Conservation (phyloP, 2,797 vertebrate genomes). For the Lepidocolaptes lacrymiger region DNA sequence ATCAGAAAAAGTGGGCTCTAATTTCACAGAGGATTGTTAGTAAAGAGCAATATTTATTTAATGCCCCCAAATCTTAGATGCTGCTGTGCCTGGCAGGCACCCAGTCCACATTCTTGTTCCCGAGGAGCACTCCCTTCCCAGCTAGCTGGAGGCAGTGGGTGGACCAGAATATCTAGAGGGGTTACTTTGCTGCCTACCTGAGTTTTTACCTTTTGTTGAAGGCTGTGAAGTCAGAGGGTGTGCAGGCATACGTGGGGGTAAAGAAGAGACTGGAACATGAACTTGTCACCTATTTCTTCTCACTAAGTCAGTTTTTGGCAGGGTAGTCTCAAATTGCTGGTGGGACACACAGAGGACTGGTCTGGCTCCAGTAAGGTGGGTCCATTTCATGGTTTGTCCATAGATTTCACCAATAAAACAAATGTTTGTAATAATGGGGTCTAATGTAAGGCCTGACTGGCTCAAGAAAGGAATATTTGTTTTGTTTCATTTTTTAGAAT, state of each 20-base stretch:
- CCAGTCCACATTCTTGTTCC: neutral
- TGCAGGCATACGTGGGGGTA: neutral
- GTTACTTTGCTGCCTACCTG: neutral
- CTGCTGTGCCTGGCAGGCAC: neutral
- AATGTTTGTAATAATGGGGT: neutral
- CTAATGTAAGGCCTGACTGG: neutral
- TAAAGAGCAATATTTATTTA: neutral
- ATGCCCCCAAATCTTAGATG: neutral
- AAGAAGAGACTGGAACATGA: neutral
- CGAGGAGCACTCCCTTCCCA: neutral
- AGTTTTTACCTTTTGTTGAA: neutral
- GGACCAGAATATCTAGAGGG: neutral
- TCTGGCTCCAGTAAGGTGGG: neutral
- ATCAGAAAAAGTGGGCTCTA: neutral
- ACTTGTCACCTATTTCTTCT: neutral
- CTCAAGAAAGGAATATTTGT: neutral
- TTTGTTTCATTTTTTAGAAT: neutral
- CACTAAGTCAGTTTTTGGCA: neutral
- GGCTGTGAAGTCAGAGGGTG: fast-evolving
- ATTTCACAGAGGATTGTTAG: neutral
- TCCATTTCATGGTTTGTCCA: neutral
- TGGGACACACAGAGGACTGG: fast-evolving
- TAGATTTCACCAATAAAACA: neutral
- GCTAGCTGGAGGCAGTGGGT: neutral
- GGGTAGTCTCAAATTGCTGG: neutral